Conservation (phyloP, 2,113 vertebrate genomes). For the Pygathrix nemaeus region DNA sequence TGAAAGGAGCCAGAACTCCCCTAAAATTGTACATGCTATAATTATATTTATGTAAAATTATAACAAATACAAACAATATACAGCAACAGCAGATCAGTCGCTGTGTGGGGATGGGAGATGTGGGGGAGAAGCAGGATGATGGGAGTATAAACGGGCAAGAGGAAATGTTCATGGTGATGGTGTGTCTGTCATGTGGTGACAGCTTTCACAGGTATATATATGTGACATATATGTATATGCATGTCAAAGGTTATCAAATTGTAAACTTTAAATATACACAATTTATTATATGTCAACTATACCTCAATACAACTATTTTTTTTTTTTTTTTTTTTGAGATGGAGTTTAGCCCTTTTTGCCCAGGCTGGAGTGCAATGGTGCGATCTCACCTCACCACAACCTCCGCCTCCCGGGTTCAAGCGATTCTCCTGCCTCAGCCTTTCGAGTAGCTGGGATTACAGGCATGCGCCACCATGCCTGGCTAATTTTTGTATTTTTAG, state of each 20-base stretch:
- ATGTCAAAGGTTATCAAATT: not conserved
- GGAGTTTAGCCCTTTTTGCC: too few species aligned
- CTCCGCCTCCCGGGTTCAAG: too few species aligned
- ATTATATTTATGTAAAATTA: not conserved
- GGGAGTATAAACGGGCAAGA: not conserved
- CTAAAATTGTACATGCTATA: not conserved
- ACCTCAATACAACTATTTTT: not conserved
- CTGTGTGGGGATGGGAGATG: not conserved
- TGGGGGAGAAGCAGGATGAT: not conserved
- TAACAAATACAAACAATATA: not conserved
- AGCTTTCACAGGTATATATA: not conserved
- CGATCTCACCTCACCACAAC: too few species aligned
- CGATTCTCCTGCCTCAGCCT: too few species aligned
- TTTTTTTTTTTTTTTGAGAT: too few species aligned
- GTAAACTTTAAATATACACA: not conserved
- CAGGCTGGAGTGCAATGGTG: too few species aligned
- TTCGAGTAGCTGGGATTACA: too few species aligned
- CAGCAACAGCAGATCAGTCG: not conserved
- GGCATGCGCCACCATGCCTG: too few species aligned
- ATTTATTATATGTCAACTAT: not conserved
- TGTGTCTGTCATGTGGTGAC: too few species aligned
- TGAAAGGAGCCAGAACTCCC: not conserved
- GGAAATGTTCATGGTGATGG: not conserved
- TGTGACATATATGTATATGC: not conserved
- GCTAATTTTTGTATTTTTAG: too few species aligned